These are phyloP conservation scores for Bibio marci DNA, from an alignment of 2,888 invertebrate genomes.

Conservation along the genomic window DNA sequence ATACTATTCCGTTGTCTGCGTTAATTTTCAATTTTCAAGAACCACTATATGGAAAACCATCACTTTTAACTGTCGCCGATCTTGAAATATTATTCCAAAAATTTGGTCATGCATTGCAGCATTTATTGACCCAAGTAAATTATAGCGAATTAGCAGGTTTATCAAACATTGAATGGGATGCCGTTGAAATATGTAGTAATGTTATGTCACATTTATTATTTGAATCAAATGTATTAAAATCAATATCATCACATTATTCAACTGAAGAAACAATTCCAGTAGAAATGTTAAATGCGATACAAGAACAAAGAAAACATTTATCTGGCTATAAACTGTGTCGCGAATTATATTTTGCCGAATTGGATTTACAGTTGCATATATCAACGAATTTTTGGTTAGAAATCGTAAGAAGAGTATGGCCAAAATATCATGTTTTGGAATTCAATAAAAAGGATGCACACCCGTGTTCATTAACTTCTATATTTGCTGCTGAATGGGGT, in stretches of 20 bases:
- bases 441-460: conserved; percentile 65
- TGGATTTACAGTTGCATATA: conserved; percentile 70
- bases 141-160: conserved; percentile 74
- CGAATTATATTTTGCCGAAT: conserved; percentile 61
- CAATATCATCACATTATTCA: conserved; percentile 57
- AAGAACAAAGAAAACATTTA: conserved; percentile 51
- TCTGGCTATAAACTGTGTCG: conserved; percentile 61
- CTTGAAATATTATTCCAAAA: conserved; percentile 60
- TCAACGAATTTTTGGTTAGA: conserved; percentile 68
- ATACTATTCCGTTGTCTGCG: conserved; percentile 56
- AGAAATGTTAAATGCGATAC: conserved; percentile 43
- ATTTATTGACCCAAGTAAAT: conserved; percentile 63
- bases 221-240: conserved; percentile 38
- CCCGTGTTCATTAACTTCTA: conserved; percentile 67
- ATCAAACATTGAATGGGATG: conserved; percentile 87
- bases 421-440: conserved; percentile 58
- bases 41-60: conserved; percentile 42
- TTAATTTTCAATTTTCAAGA: conserved; percentile 69
- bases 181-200: conserved; percentile 64
- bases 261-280: conserved; percentile 54
- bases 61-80: conserved; percentile 58
- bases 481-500: conserved; percentile 68
- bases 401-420: conserved; percentile 61
- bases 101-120: conserved; percentile 78
- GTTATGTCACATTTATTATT: conserved; percentile 71